These are phyloP conservation scores for Sitobion miscanthi DNA, from an alignment of 1,140 invertebrate species.

Conservation along the genomic window DNA sequence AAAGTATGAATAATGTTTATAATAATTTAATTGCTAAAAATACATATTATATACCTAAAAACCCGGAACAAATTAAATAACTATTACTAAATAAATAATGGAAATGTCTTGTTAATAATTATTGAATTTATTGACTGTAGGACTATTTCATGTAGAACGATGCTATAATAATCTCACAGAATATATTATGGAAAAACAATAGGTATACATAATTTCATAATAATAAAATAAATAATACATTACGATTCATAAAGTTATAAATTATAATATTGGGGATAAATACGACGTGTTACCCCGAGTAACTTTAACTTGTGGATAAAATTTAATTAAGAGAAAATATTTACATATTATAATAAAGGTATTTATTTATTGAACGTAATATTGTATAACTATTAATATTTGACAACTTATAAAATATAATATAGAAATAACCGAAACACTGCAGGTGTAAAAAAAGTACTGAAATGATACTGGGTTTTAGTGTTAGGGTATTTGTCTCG, in stretches of 20 bases:
- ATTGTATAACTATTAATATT: background rate
- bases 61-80: background rate
- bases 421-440: background rate
- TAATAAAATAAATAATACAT: background rate
- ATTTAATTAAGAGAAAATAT: no score
- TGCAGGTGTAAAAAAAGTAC: background rate
- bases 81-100: background rate
- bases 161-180: background rate
- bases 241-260: background rate
- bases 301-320: background rate
- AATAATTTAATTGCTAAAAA: no score
- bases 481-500: background rate
- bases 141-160: background rate
- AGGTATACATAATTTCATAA: background rate
- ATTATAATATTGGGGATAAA: background rate
- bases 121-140: background rate
- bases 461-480: background rate
- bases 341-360: background rate
- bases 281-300: no score
- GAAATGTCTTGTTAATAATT: no score
- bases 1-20: no score
- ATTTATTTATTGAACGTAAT: background rate
- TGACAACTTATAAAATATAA: slow-evolving; percentile 3
- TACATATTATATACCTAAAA: background rate
- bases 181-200: background rate